Conservation (phyloP, 2,797 vertebrate species). For the Sphenopsis melanotis region DNA sequence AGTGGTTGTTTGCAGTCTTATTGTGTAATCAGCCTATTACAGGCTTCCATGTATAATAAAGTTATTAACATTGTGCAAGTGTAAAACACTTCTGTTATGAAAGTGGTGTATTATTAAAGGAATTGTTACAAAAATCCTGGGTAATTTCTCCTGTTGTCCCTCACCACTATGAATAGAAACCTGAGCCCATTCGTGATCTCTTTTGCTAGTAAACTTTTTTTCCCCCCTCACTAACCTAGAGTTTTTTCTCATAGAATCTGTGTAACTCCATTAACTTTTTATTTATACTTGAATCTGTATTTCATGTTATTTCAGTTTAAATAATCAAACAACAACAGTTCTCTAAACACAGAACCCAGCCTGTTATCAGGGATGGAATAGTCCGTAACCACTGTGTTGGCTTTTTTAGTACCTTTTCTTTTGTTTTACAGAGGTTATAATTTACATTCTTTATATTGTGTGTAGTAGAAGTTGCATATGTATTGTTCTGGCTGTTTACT, state of each 20-base stretch:
- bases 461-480: constrained; percentile 79
- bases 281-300: constrained; percentile 67
- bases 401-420: constrained; percentile 67
- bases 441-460: constrained; percentile 78
- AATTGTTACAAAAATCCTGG: constrained; percentile 74
- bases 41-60: constrained; percentile 90
- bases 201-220: constrained; percentile 47
- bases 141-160: constrained; percentile 67
- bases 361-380: constrained; percentile 59
- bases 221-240: constrained; percentile 58
- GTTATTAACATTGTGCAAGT: constrained; percentile 93
- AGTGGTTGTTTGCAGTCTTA: constrained; percentile 79
- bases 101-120: constrained; percentile 83
- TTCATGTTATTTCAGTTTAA: constrained; percentile 46
- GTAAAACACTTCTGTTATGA: constrained; percentile 87
- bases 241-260: constrained; percentile 59
- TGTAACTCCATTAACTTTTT: constrained; percentile 65
- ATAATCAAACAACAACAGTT: constrained; percentile 43
- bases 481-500: constrained; percentile 80
- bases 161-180: constrained; percentile 57
- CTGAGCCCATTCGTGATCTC: constrained; percentile 40
- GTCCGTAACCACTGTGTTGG: constrained; percentile 65
- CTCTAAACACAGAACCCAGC: constrained; percentile 45
- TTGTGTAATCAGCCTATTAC: constrained; percentile 78
- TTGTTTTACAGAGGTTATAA: constrained; percentile 72